These are phyloP conservation scores for Clarias platycephalus DNA, from an alignment of 2,797 vertebrate genomes.

Conservation along the genomic window DNA sequence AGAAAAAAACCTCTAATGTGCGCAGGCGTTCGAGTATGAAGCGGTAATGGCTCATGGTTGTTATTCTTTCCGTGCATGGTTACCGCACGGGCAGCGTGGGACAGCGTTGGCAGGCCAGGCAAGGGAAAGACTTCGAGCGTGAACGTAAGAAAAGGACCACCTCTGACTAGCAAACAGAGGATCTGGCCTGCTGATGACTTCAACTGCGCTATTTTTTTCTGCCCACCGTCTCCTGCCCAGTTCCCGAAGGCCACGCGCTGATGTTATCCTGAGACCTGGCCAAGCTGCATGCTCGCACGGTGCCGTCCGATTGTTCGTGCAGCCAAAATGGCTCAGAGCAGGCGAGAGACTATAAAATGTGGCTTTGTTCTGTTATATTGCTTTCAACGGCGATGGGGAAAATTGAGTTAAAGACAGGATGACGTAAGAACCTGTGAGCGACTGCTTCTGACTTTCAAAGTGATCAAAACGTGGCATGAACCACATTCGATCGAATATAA, in stretches of 20 bases:
- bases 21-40: conserved; percentile 53
- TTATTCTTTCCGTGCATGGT: conserved; percentile 76
- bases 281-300: conserved; percentile 35
- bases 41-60: conserved; percentile 57
- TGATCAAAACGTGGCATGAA: conserved; percentile 21
- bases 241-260: conserved; percentile 40
- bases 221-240: conserved; percentile 28
- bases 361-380: conserved; percentile 43
- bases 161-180: conserved; percentile 60
- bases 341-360: conserved; percentile 38
- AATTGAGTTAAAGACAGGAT: conserved; percentile 47
- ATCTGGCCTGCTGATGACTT: conserved; percentile 45
- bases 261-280: conserved; percentile 47
- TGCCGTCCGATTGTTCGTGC: conserved; percentile 42
- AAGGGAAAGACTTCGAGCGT: conserved; percentile 58
- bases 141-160: conserved; percentile 65
- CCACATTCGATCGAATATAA: conserved; percentile 22
- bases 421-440: conserved; percentile 30
- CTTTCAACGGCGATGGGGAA: conserved; percentile 40
- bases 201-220: conserved; percentile 49
- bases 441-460: conserved; percentile 19
- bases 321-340: conserved; percentile 34
- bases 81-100: conserved; percentile 69
- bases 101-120: conserved; percentile 59
- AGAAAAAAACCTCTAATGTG: conserved; percentile 30